Percentiles rank a stretch among this genome's conserved stretches.
Evolutionary conservation across 2,113 vertebrate genomes (phyloP).

Genomic region (Rhea americana): DNA sequence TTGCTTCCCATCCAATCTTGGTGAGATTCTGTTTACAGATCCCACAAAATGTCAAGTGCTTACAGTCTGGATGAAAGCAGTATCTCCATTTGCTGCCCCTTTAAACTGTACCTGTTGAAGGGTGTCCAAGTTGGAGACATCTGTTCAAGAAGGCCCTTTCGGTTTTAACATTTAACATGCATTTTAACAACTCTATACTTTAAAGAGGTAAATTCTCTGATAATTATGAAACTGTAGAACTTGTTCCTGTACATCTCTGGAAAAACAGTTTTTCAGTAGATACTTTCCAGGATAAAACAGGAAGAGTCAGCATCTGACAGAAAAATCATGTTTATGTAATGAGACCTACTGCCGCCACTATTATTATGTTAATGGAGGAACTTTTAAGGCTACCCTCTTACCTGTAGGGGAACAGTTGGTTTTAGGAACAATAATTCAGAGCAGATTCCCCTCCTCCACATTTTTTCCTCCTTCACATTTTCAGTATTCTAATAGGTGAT

Average conservation of each 20-base stretch:
- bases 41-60: not conserved
- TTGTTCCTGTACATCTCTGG: not conserved
- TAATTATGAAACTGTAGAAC: not conserved
- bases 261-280: not conserved
- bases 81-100: not conserved
- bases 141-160: not conserved
- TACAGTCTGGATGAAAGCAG: not conserved
- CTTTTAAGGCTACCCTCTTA: not conserved
- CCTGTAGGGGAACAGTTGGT: not conserved
- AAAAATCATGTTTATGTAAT: not conserved
- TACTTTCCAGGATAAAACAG: not conserved
- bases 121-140: not conserved
- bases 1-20: not conserved
- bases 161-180: not conserved
- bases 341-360: not conserved
- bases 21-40: not conserved
- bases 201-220: not conserved
- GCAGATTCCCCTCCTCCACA: not conserved
- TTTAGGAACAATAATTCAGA: not conserved
- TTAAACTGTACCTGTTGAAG: not conserved
- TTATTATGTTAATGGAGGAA: not conserved
- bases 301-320: not conserved
- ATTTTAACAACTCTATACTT: not conserved
- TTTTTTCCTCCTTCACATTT: not conserved
- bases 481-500: not conserved